Base-by-base conservation (phyloP, 1,140 invertebrate species). In the Zaprionus capensis region DNA sequence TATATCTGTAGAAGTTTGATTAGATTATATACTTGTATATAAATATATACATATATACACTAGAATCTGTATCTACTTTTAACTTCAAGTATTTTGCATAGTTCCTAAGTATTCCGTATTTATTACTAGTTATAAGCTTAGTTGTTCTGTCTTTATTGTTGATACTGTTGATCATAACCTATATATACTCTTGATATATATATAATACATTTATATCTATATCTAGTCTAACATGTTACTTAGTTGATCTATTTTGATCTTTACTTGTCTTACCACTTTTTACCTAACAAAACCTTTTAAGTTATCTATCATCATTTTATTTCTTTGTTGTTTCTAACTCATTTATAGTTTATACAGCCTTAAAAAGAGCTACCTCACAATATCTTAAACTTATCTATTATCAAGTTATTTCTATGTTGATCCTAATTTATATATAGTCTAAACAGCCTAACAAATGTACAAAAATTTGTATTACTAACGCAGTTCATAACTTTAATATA, bases 1-100 rank as follows among this genome's bases (percentile, higher is more conserved):
- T 51, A 51, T 24, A 24, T 51, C 46, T 51, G 46, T 51, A 51
- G 46, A 51, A 51, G 0, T 46, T 46, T 17, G n/a, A 44, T 11
- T 34, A 11, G 3, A 34, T 34, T 34, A 31, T 11, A 3, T 34
- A 31, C n/a, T n/a, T n/a, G n/a, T 31, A 31, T 31, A 31, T 7
- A 31, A 28, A n/a, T n/a, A n/a, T n/a, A n/a, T 1, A 28, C 6
- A n/a, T 2, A n/a, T 5, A 38, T 38, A 38, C 9, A 14, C 14
- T 38, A 5, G 5, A n/a, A 44, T 17, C 41, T n/a, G 6, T 44
- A n/a, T n/a, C n/a, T n/a, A n/a, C n/a, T n/a, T 4, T 49, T 22
- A 22, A 12, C 12, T 24, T 24, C 4, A 51, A 51, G 46, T 24
- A 22, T 14, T 20, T 24, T 14, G 1, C 1, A 14, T 51, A 51